Evolutionary conservation across 2,113 vertebrate species (phyloP), one percentile per base, ranked within the genome.

Genomic region (Apteryx mantelli): DNA sequence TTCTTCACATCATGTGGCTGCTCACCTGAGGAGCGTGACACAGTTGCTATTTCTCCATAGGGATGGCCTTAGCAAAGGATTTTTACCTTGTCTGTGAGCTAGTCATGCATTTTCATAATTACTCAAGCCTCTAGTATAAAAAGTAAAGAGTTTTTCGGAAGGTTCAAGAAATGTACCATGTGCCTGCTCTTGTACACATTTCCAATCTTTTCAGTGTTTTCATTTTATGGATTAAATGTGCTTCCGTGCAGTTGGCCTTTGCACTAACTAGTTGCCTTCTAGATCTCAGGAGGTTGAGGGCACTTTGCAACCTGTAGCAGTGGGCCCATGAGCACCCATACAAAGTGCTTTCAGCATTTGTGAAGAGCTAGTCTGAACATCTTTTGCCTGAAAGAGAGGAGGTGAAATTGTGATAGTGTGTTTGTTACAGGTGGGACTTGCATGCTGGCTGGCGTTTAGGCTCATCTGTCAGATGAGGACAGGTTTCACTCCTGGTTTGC

Each of bases 371-470:
- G 9, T 86, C 74, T 82, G 78, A 64, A 28, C 0, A 0, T 36
- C 22, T 38, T 65, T 63, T 60, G 13, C 34, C 58, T 64, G 50
- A 0, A 11, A 36, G 50, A 76, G 48, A 34, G 15, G 32, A 48
- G 19, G 20, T 61, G 65, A 38, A 38, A 26, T 44, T 7, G 9
- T 5, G 11, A 15, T 11, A 3, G 0, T 0, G 13, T 58, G 75
- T 74, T 83, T 76, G 69, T 9, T 38, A 36, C 22, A 44, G 42
- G 32, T 78, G 68, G 58, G 65, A 32, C 16, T 26, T 79, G 22
- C 1, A 1, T 71, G 13, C 66, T 82, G 18, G 19, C 88, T 92
- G 70, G 22, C 3, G 1, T 0, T 0, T 19, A 4, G 17, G 34
- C 42, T 58, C 48, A 4, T 58, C 7, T 0, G 1, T 83, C 30